Conservation (phyloP, 2,113 vertebrate genomes). For the Oncorhynchus kisutch region DNA sequence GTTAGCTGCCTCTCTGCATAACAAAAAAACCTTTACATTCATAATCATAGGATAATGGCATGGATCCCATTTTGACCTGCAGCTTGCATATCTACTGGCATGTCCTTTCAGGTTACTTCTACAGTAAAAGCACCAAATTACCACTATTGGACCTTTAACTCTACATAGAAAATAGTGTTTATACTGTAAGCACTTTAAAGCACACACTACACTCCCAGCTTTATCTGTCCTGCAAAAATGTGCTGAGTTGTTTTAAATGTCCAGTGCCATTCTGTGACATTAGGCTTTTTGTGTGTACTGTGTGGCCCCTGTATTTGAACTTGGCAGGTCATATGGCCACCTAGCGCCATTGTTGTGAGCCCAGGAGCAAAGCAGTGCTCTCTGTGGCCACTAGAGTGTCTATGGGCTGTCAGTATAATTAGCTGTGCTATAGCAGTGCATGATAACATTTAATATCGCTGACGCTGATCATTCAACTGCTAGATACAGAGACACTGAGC, state of each 20-base stretch:
- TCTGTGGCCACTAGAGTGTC: not conserved
- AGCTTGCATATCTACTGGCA: too few species aligned
- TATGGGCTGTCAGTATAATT: too few species aligned
- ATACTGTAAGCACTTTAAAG: constrained; percentile 1
- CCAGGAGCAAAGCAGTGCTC: not conserved
- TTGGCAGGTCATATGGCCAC: constrained; percentile 20
- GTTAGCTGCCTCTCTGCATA: too few species aligned
- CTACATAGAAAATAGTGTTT: not conserved
- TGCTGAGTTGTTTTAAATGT: constrained; percentile 48
- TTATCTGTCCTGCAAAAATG: constrained; percentile 33
- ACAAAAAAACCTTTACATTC: too few species aligned
- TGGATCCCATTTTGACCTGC: too few species aligned
- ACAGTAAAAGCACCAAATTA: too few species aligned
- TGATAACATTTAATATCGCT: too few species aligned
- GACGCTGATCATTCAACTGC: not conserved
- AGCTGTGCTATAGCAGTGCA: too few species aligned
- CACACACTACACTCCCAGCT: not conserved
- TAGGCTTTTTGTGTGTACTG: constrained; percentile 44
- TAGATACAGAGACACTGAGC: not conserved
- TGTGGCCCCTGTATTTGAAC: constrained; percentile 29
- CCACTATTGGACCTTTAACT: too few species aligned
- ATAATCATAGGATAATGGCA: too few species aligned
- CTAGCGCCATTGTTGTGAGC: constrained; percentile 23
- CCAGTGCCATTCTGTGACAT: constrained; percentile 9
- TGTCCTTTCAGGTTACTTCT: too few species aligned